Evolutionary conservation across 35 echinoderm and acorn worm species (phyloP).

Genomic region (Antedon bifida): DNA sequence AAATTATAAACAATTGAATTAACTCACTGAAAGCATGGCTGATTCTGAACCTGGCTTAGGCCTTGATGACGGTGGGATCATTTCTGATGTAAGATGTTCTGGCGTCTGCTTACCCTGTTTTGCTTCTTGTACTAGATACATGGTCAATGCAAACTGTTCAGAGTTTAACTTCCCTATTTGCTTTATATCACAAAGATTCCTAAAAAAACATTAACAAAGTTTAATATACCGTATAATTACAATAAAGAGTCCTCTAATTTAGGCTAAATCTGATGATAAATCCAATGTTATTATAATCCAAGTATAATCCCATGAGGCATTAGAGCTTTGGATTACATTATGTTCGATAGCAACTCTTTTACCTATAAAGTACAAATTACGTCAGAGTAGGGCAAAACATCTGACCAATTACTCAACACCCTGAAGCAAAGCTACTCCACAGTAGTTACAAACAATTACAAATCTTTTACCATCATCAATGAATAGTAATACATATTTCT

Average conservation of each 20-base stretch:
- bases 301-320: too few species aligned
- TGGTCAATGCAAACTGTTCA: constrained; percentile 85
- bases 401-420: too few species aligned
- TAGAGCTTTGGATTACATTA: too few species aligned
- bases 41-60: constrained; percentile 57
- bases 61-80: constrained; percentile 90
- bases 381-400: too few species aligned
- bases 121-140: constrained; percentile 62
- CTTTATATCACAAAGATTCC: constrained; percentile 95
- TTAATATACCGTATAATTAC: background rate
- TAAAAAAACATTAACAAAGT: constrained; percentile 24
- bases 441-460: too few species aligned
- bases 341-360: too few species aligned
- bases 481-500: too few species aligned
- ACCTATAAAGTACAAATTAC: too few species aligned
- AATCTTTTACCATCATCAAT: too few species aligned
- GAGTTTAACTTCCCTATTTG: constrained; percentile 63
- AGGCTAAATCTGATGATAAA: background rate
- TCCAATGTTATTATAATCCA: too few species aligned
- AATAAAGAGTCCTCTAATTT: background rate
- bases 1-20: too few species aligned
- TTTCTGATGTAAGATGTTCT: constrained; percentile 54
- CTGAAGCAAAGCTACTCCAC: too few species aligned
- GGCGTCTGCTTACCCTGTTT: constrained; percentile 57
- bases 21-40: background rate